Conservation (phyloP, 2,113 vertebrate species). For the Corythornis cristatus region DNA sequence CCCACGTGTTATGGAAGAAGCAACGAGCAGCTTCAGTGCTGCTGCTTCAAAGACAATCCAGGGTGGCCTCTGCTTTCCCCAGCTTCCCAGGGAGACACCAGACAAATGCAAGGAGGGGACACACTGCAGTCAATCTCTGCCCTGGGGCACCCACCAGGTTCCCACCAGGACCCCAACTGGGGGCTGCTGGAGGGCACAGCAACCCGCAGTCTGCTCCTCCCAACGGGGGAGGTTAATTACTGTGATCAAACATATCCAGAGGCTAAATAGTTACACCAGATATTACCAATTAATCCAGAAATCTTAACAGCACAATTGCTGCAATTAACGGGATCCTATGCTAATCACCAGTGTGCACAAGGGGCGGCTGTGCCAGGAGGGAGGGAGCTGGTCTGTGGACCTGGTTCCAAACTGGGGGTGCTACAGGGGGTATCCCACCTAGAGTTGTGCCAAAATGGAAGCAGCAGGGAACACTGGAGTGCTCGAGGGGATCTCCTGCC, state of each 20-base stretch:
- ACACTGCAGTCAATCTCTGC: fast-evolving
- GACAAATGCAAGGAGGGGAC: fast-evolving
- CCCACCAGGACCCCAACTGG: not conserved
- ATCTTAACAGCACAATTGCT: not conserved
- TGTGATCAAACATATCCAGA: not conserved
- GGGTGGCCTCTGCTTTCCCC: not conserved
- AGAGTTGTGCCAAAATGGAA: fast-evolving
- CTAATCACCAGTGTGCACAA: not conserved
- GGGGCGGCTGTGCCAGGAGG: not conserved
- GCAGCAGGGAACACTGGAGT: fast-evolving
- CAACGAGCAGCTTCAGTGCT: not conserved
- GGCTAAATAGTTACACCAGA: not conserved
- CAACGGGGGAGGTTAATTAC: not conserved
- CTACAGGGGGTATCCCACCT: not conserved
- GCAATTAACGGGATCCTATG: conserved; percentile 19
- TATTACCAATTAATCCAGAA: conserved; percentile 49
- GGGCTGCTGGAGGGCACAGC: not conserved
- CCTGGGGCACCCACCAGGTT: not conserved
- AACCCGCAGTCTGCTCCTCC: not conserved
- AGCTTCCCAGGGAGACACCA: not conserved
- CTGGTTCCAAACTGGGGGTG: not conserved
- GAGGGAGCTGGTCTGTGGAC: not conserved
- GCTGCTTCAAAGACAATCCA: not conserved
- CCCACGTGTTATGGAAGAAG: not conserved
- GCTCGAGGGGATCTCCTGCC: not conserved